These are phyloP conservation scores for Etheostoma cragini DNA, from an alignment of 2,113 vertebrate species.

Conservation along the genomic window DNA sequence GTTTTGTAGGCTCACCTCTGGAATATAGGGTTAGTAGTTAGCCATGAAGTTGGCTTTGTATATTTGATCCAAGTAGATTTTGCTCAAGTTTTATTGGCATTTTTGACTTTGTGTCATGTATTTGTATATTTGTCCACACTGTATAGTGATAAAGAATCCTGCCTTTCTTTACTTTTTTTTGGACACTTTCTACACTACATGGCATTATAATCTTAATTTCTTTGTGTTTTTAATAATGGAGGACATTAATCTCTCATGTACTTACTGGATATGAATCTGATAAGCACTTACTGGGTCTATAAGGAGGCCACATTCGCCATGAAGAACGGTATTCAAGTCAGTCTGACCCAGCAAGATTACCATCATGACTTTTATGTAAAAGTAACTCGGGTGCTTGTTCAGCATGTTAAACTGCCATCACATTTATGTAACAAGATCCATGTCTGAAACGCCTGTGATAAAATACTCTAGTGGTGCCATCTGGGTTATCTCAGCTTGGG, in stretches of 20 bases:
- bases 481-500: neutral
- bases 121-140: too few relatives aligned
- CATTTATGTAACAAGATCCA: neutral
- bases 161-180: too few relatives aligned
- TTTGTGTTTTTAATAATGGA: neutral
- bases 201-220: neutral
- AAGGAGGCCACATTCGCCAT: neutral
- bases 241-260: too few relatives aligned
- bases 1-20: too few relatives aligned
- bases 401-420: neutral
- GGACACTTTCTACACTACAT: too few relatives aligned
- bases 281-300: neutral
- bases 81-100: too few relatives aligned
- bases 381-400: neutral
- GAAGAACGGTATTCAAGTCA: neutral
- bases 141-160: too few relatives aligned
- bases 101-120: too few relatives aligned
- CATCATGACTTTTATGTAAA: too few relatives aligned
- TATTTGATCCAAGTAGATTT: too few relatives aligned
- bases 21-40: too few relatives aligned
- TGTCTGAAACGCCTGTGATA: neutral
- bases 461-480: neutral
- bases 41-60: too few relatives aligned
- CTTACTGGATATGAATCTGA: neutral
- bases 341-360: neutral